Conservation (phyloP, 2,888 invertebrate species). For the Anaspis maculata region DNA sequence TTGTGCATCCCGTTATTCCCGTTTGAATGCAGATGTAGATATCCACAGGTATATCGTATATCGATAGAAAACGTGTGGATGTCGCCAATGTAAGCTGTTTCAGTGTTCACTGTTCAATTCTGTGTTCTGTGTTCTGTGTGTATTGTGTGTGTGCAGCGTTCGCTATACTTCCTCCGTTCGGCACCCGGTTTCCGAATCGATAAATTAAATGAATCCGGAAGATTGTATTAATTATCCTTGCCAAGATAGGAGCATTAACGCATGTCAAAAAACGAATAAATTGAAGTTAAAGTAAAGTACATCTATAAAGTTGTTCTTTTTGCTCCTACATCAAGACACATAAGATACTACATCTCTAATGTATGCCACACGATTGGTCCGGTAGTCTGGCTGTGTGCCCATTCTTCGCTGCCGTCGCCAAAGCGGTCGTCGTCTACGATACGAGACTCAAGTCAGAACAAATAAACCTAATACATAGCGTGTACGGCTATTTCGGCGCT, state of each 20-base stretch:
- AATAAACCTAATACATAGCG: conserved; percentile 13
- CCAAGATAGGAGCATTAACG: no score
- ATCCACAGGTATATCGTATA: no score
- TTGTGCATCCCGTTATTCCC: no score
- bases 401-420: conserved; percentile 16
- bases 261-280: conserved; percentile 9
- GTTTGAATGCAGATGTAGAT: no score
- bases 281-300: conserved; percentile 8
- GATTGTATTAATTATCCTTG: no score
- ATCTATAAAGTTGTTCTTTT: conserved; percentile 9
- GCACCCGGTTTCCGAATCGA: no score
- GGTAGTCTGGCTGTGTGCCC: conserved; percentile 19
- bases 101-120: no score
- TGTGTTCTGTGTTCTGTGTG: no score
- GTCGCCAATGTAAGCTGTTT: no score
- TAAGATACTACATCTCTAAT: conserved; percentile 12
- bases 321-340: conserved; percentile 9
- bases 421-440: conserved; percentile 10
- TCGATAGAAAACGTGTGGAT: no score
- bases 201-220: no score
- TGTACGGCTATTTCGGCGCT: conserved; percentile 8
- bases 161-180: conserved; percentile 10
- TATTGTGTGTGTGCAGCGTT: conserved; percentile 17
- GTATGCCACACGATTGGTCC: conserved; percentile 13
- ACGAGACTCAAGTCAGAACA: conserved; percentile 10